Percentiles rank a stretch among this genome's conserved stretches.
These are phyloP conservation scores for Cataglyphis altisquamis DNA, from an alignment of 2,888 invertebrate species.

Conservation along the genomic window DNA sequence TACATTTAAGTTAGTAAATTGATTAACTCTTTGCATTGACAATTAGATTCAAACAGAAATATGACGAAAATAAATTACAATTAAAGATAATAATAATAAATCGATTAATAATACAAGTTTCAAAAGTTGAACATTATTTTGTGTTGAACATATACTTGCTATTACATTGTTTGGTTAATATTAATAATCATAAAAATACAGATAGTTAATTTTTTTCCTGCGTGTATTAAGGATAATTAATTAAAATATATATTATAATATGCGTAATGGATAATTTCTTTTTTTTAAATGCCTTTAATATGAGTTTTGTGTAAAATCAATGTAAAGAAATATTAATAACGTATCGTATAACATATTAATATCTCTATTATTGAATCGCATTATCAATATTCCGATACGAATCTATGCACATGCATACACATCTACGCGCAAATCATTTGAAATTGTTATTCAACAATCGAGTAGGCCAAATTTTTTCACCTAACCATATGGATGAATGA, in stretches of 20 bases:
- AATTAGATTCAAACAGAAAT: conserved; percentile 8
- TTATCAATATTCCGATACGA: not conserved
- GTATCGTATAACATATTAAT: not conserved
- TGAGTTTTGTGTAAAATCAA: not conserved
- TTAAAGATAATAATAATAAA: too few relatives aligned
- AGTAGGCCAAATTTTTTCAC: conserved; percentile 41
- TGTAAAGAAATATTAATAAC: not conserved
- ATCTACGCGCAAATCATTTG: not conserved
- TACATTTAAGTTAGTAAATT: conserved; percentile 34
- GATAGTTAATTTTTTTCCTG: not conserved
- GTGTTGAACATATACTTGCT: not conserved
- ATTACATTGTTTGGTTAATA: not conserved
- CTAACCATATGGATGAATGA: not conserved
- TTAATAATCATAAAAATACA: not conserved
- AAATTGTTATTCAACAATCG: not conserved
- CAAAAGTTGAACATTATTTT: conserved; percentile 12
- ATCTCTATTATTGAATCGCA: not conserved
- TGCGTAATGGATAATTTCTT: not conserved
- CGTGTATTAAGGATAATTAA: not conserved
- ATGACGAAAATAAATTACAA: not conserved
- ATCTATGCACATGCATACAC: not conserved
- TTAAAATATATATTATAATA: not conserved
- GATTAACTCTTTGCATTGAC: conserved; percentile 30
- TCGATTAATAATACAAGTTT: not conserved
- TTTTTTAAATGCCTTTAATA: not conserved